Evolutionary conservation across 2,888 invertebrate species (phyloP).

Genomic region (Cordilura impudica): DNA sequence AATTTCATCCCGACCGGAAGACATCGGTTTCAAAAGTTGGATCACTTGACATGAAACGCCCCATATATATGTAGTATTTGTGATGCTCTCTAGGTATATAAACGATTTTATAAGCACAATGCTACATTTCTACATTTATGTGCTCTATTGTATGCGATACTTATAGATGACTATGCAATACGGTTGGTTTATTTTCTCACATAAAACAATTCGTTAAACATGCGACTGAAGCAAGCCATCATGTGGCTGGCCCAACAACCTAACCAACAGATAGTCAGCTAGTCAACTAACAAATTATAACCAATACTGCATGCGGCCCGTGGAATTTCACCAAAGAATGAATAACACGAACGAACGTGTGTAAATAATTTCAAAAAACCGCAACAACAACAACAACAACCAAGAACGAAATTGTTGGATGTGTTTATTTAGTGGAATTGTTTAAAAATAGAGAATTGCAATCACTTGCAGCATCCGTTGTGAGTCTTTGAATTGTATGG

Average conservation of each 20-base stretch:
- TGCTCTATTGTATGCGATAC: not conserved
- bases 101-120: not conserved
- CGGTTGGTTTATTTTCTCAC: constrained; percentile 7
- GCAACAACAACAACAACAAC: not conserved
- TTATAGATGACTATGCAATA: constrained; percentile 18
- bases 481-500: not conserved
- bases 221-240: not conserved
- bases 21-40: too few relatives aligned
- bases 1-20: too few relatives aligned
- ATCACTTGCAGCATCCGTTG: constrained; percentile 22
- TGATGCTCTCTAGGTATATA: not conserved
- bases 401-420: not conserved
- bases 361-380: not conserved
- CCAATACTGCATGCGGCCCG: constrained; percentile 7
- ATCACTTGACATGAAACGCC: too few relatives aligned
- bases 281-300: not conserved
- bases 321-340: not conserved
- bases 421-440: constrained; percentile 23
- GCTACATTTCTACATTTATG: not conserved
- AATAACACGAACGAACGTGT: not conserved
- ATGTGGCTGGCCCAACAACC: constrained; percentile 5
- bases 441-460: constrained; percentile 49
- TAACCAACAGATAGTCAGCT: not conserved
- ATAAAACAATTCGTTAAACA: not conserved
- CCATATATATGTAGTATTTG: not conserved